Evolutionary conservation across 2,113 vertebrate genomes (phyloP), one percentile per base, ranked within the genome.

Genomic region (Theristicus caerulescens): DNA sequence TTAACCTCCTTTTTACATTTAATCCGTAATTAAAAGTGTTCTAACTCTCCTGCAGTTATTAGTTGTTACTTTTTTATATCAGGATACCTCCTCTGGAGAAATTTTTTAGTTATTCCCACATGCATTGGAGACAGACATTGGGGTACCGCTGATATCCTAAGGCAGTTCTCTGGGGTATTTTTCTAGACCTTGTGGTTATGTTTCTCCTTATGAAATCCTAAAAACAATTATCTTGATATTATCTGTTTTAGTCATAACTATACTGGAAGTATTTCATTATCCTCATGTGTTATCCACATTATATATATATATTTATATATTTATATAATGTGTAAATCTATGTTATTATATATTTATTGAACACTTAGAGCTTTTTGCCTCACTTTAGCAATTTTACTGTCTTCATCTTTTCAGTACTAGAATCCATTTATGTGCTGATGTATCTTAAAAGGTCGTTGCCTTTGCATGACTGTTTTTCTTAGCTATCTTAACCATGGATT

Each of bases 91-190:
- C 31, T 77, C 13, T 42, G 38, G 46, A 58, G 57, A 15, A 36
- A 32, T 27, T 84, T 85, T 64, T 6, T 44, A 3, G 59, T 66
- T 82, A 51, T 11, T 87, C 21, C 24, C 7, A 31, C 8, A 2
- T 38, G 9, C 4, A 8, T 7, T 3, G 1, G 25, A 65, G 81
- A 58, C 6, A 31, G 24, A 21, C 19, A 2, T 9, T 2, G 4
- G 8, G 4, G 29, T 58, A 22, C n/a, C 4, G 4, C 21, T 47
- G 59, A 29, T 51, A n/a, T 2, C 52, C 21, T 17, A 42, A 47
- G 24, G 40, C 38, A 34, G 10, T 34, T 72, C 24, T 76, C 22
- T 26, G 46, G 16, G 7, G 6, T 11, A 8, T 55, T 79, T 82
- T 86, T 52, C 25, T 92, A 81, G 57, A 55, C 26, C 29, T 71